Conservation (phyloP, 2,113 vertebrate genomes). For the Vulpes vulpes region DNA sequence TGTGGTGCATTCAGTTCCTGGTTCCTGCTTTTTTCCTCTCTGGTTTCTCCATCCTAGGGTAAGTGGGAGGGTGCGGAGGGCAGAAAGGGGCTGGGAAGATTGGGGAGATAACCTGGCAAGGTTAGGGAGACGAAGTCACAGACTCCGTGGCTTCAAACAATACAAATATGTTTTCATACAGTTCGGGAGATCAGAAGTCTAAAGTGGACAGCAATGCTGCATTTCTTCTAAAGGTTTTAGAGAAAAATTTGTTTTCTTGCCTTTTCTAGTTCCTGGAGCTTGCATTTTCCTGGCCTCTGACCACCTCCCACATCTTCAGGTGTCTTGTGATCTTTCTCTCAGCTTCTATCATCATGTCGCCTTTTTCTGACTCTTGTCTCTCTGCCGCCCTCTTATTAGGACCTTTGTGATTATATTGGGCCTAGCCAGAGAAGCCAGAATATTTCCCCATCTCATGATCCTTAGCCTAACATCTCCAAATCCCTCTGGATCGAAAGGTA, state of each 20-base stretch:
- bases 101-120: background rate
- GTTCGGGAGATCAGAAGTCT: background rate
- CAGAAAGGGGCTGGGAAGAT: background rate
- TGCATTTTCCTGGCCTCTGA: background rate
- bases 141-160: background rate
- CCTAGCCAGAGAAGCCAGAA: background rate
- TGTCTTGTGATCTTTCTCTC: background rate
- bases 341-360: rapidly evolving
- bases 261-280: background rate
- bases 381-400: background rate
- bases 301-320: background rate
- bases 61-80: background rate
- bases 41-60: background rate
- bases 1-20: background rate
- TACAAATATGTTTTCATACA: background rate
- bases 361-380: background rate
- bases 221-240: background rate
- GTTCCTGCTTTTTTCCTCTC: background rate
- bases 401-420: background rate
- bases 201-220: background rate
- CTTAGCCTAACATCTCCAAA: background rate
- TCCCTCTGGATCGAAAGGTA: background rate
- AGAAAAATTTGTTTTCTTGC: background rate
- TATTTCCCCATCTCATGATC: background rate
- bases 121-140: background rate